Evolutionary conservation across 2,797 vertebrate species (phyloP), one percentile per base, ranked within the genome.

Genomic region (Neomorphus geoffroyi): DNA sequence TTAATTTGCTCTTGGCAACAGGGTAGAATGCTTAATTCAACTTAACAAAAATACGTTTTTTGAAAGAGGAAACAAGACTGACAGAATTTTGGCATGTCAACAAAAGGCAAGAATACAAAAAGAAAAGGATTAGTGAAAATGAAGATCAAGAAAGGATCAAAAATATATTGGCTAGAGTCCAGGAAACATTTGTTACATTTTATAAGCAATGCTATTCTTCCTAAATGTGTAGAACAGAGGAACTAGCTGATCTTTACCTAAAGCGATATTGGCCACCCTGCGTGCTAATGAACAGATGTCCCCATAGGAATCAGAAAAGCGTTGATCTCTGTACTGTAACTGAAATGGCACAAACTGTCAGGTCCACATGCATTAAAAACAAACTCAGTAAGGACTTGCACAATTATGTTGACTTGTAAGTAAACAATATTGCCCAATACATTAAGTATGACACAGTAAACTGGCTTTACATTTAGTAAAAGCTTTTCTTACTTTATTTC

Each of bases 71-170:
- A 98, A 97, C 95, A 97, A 93, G 95, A 96, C 91, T 98, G 98
- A 98, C 98, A 98, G 97, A 96, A 97, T 94, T 97, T 97, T 98
- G 98, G 98, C 98, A 93, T 97, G 94, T 97, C 97, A 97, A 98
- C 98, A 98, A 97, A 98, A 98, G 95, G 84, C 97, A 98, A 97
- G 96, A 96, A 97, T 94, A 98, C 92, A 98, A 98, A 98, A 97
- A 97, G 97, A 97, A 96, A 97, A 96, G 97, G 97, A 98, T 98
- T 98, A 98, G 98, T 96, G 94, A 96, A 98, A 98, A 98, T 95
- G 96, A 97, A 98, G 98, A 98, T 98, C 96, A 98, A 98, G 97
- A 97, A 96, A 96, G 96, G 96, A 98, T 98, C 93, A 98, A 97
- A 98, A 98, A 96, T 97, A 97, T 92, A 95, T 94, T 98, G 98